A percentile compares a stretch with the other conserved stretches of the same genome.
Conservation (phyloP, 2,888 invertebrate genomes). For the Platypus cylindrus region DNA sequence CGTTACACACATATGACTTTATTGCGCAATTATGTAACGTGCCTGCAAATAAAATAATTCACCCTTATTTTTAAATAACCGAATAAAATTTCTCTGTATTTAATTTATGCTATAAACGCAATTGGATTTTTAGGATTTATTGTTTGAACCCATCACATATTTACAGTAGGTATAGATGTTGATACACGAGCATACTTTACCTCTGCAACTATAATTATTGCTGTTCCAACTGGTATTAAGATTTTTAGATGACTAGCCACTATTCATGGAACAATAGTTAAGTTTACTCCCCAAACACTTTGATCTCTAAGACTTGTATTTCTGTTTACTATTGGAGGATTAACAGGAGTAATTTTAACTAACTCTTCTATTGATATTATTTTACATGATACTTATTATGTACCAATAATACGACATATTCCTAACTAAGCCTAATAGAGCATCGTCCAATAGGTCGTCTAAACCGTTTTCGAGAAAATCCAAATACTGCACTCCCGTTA, state of each 20-base stretch:
- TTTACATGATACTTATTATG: conserved; percentile 68
- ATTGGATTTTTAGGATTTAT: conserved; percentile 75
- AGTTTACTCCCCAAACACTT: conserved; percentile 44
- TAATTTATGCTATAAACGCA: conserved; percentile 74
- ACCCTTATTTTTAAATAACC: too few species aligned
- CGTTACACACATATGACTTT: too few species aligned
- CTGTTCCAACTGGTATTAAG: conserved; percentile 74
- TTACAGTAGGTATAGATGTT: conserved; percentile 72
- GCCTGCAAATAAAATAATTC: too few species aligned
- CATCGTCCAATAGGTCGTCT: too few species aligned
- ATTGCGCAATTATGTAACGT: too few species aligned
- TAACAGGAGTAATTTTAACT: too few species aligned
- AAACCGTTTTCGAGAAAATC: too few species aligned
- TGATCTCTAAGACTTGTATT: conserved; percentile 67
- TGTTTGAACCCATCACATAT: conserved; percentile 78
- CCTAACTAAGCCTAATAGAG: too few species aligned
- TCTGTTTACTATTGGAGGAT: conserved; percentile 64
- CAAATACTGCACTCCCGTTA: too few species aligned
- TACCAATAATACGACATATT: too few species aligned
- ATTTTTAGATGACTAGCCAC: conserved; percentile 68
- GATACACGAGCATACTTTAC: conserved; percentile 77
- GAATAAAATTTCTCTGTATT: too few species aligned
- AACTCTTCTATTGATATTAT: too few species aligned
- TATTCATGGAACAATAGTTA: conserved; percentile 49
- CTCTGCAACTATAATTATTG: conserved; percentile 77